Evolutionary conservation across 2,113 vertebrate genomes (phyloP).

Genomic region (Notothenia coriiceps): DNA sequence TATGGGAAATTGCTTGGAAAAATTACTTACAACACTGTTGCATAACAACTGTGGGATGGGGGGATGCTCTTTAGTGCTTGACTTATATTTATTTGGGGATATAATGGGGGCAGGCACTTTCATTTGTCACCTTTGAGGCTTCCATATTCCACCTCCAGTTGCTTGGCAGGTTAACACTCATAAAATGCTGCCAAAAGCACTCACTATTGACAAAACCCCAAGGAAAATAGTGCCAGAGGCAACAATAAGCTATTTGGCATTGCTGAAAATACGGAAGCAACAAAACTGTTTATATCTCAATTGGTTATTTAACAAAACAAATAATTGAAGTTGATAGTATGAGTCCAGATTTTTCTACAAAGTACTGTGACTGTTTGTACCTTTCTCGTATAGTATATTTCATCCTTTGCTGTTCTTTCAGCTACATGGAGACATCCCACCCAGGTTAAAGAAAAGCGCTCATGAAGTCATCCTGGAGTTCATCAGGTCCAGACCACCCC

Average conservation of each 20-base stretch:
- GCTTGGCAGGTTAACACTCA: not conserved
- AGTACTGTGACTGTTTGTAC: too few species aligned
- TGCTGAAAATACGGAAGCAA: not conserved
- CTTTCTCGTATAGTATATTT: too few species aligned
- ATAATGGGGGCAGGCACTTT: not conserved
- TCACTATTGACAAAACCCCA: not conserved
- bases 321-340: too few species aligned
- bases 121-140: not conserved
- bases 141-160: not conserved
- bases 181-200: not conserved
- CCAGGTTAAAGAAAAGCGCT: constrained; percentile 96
- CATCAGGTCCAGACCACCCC: constrained; percentile 95
- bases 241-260: not conserved
- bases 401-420: constrained; percentile 62
- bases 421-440: constrained; percentile 95
- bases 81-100: not conserved
- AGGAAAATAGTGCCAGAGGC: not conserved
- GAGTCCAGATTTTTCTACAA: too few species aligned
- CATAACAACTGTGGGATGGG: not conserved
- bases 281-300: not conserved
- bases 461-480: constrained; percentile 99
- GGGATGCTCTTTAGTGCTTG: not conserved
- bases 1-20: not conserved
- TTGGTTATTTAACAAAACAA: not conserved
- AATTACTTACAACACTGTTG: not conserved